phyloP scores from a whole-genome alignment of 2,113 vertebrate genomes.

The Hyaena hyaena region DNA sequence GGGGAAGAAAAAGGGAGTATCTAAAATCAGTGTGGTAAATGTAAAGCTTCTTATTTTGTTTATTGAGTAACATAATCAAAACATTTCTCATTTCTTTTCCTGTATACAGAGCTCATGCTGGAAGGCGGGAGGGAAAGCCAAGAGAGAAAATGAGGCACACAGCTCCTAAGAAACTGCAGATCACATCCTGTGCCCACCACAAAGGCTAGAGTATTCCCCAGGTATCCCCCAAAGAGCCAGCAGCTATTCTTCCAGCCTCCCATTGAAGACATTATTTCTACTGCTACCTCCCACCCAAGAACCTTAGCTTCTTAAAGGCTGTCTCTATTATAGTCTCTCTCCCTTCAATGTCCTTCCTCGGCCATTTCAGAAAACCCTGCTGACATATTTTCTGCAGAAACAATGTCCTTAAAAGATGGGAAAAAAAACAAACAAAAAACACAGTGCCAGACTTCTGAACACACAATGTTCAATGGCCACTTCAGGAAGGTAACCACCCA shows the following conservation, averaged over 20 bases:
- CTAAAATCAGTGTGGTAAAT: slow-evolving; percentile 15
- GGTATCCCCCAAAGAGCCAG: background rate
- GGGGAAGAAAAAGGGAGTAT: background rate
- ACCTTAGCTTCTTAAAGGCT: background rate
- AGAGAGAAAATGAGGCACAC: background rate
- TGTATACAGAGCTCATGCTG: background rate
- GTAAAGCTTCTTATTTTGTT: background rate
- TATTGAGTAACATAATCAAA: slow-evolving; percentile 28
- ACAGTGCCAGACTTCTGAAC: slow-evolving; percentile 1
- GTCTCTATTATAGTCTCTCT: background rate
- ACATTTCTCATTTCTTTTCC: slow-evolving; percentile 28
- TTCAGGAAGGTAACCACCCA: background rate
- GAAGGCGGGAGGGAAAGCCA: background rate
- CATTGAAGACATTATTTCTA: background rate
- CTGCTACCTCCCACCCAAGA: background rate
- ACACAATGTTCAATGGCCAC: background rate
- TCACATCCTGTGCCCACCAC: background rate
- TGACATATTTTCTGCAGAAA: slow-evolving; percentile 2
- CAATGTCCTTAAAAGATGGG: background rate
- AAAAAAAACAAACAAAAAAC: background rate
- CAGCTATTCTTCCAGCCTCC: background rate
- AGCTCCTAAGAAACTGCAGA: background rate
- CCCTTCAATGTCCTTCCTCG: background rate
- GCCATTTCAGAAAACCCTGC: slow-evolving; percentile 8
- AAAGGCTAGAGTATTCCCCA: background rate